Conservation (phyloP, 2,888 invertebrate species). For the Parnassius apollo region DNA sequence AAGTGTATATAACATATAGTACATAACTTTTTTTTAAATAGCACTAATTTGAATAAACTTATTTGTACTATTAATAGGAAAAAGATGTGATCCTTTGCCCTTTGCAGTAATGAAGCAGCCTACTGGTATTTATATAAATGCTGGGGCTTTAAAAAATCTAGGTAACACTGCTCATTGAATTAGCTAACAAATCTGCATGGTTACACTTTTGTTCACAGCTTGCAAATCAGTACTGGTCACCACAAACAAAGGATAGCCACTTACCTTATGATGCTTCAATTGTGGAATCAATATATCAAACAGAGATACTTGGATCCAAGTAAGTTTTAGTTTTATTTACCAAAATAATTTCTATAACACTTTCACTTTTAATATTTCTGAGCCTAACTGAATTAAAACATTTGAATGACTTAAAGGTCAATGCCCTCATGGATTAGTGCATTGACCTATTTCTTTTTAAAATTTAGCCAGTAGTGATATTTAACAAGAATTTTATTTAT, state of each 20-base stretch:
- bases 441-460: conserved; percentile 66
- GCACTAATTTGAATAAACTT: too few species aligned
- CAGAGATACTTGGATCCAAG: conserved; percentile 92
- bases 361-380: conserved; percentile 44
- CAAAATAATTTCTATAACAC: conserved; percentile 29
- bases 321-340: conserved; percentile 60
- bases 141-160: conserved; percentile 55
- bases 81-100: too few species aligned
- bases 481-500: background rate
- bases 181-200: conserved; percentile 63
- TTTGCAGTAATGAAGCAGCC: conserved; percentile 42
- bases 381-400: conserved; percentile 69
- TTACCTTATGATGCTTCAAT: conserved; percentile 88
- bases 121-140: conserved; percentile 56
- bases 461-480: conserved; percentile 43
- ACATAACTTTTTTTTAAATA: too few species aligned
- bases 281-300: conserved; percentile 93
- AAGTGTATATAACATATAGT: too few species aligned
- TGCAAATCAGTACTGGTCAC: conserved; percentile 96
- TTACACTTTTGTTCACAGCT: conserved; percentile 82
- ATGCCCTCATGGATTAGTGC: conserved; percentile 64
- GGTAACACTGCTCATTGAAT: conserved; percentile 70
- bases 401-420: conserved; percentile 62
- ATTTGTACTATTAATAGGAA: too few species aligned
- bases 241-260: conserved; percentile 87